Evolutionary conservation across 2,888 invertebrate genomes (phyloP).

Genomic region (Euplexia lucipara): DNA sequence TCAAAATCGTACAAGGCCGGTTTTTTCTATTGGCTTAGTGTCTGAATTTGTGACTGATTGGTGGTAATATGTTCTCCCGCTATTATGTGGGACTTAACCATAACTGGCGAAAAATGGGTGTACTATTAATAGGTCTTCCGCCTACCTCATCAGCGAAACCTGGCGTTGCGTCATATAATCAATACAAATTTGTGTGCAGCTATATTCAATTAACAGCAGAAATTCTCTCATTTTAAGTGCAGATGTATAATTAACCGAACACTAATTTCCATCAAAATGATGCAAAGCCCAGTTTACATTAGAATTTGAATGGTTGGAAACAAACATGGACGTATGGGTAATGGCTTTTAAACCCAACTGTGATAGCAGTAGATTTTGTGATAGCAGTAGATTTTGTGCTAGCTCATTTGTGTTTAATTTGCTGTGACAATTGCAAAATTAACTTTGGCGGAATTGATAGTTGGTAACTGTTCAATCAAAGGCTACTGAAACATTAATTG

Average conservation of each 20-base stretch:
- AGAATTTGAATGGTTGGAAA: constrained; percentile 22
- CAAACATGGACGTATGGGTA: constrained; percentile 10
- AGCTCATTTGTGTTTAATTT: constrained; percentile 27
- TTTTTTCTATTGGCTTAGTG: too few relatives aligned
- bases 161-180: too few relatives aligned
- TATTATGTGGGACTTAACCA: too few relatives aligned
- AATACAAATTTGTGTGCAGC: background rate
- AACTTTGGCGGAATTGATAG: background rate
- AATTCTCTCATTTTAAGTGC: background rate
- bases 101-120: too few relatives aligned
- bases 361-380: constrained; percentile 32
- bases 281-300: constrained; percentile 6
- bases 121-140: too few relatives aligned
- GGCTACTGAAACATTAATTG: background rate
- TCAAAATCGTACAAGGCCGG: too few relatives aligned
- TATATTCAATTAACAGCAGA: background rate
- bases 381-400: constrained; percentile 16
- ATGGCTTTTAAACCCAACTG: constrained; percentile 5
- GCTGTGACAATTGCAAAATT: constrained; percentile 18
- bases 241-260: background rate
- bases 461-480: background rate
- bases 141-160: too few relatives aligned
- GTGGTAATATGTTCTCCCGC: too few relatives aligned
- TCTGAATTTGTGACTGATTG: too few relatives aligned
- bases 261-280: constrained; percentile 4